Base-by-base conservation (phyloP, 2,113 vertebrate genomes). In the Anoura caudifer region DNA sequence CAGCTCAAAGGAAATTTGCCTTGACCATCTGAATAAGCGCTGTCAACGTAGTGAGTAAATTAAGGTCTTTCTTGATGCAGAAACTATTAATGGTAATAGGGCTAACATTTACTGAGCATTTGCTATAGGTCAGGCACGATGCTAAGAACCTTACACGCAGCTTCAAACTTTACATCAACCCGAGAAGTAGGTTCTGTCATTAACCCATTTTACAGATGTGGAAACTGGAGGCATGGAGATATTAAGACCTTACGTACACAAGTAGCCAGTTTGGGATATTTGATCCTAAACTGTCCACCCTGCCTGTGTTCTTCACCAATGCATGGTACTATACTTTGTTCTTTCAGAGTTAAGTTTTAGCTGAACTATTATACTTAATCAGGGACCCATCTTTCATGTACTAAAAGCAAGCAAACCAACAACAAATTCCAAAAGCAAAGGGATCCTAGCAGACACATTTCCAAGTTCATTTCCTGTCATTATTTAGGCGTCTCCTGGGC, bases 41-140 rank as follows among this genome's bases (percentile, higher is more conserved):
- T 98, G 97, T 75, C 88, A 22, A 1, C 31, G 15, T 52, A 41
- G 97, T 98, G 52, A 97, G 97, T 97, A 69, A 61, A 43, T 33
- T 52, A 47, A 8, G 33, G 26, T 43, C 59, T 85, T 88, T 81
- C 63, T 84, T 19, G n/a, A 52, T 54, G 24, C 47, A 82, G 69
- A 92, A 54, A 43, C 59, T 67, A 16, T 52, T 56, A 20, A 22
- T 41, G 52, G 52, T 38, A 36, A 9, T 7, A 24, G 15, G 50
- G 31, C 41, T 47, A 63, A 52, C n/a, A 31, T 84, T 43, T 77
- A 28, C 41, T 93, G 28, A 81, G 26, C 4, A 14, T 80, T 80
- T 61, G 10, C 36, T 50, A 1, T 28, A 12, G 20, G 20, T 63
- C 19, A 20, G 28, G 20, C 16, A 13, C 54, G 20, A 16, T 50